Evolutionary conservation across 2,113 vertebrate genomes (phyloP).

Genomic region (Dicaeum eximium): DNA sequence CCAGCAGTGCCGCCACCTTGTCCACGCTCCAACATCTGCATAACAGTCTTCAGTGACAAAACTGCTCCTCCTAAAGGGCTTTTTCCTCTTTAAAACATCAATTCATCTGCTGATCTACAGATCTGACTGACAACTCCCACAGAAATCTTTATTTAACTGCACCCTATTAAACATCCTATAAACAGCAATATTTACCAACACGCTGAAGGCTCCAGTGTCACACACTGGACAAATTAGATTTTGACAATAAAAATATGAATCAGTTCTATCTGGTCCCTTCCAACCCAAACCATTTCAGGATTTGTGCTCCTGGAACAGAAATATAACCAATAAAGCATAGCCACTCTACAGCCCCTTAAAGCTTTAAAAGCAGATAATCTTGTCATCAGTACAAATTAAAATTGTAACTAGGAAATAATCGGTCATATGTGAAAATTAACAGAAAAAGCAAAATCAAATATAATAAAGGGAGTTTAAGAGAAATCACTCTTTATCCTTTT

Average conservation of each 20-base stretch:
- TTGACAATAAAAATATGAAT: not conserved
- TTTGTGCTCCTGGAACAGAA: not conserved
- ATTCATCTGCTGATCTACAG: not conserved
- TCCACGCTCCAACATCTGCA: accelerated
- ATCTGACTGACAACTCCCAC: not conserved
- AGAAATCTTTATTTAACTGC: not conserved
- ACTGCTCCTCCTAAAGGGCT: not conserved
- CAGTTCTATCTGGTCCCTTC: not conserved
- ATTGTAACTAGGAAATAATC: not conserved
- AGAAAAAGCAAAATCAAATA: not conserved
- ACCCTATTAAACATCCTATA: not conserved
- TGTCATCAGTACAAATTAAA: not conserved
- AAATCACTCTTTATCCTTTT: not conserved
- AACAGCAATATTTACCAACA: not conserved
- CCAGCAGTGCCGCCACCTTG: not conserved
- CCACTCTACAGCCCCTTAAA: not conserved
- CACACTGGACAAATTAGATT: not conserved
- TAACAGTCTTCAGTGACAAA: accelerated
- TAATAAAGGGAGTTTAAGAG: not conserved
- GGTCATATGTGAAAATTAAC: not conserved
- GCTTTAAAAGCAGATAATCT: not conserved
- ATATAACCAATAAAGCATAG: not conserved
- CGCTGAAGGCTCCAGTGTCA: accelerated
- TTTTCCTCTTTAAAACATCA: not conserved
- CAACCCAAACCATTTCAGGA: not conserved